Evolutionary conservation across 92 coral and sea anemone genomes (phyloP), one percentile per base, ranked within the genome.

Genomic region (Heliopora coerulea): DNA sequence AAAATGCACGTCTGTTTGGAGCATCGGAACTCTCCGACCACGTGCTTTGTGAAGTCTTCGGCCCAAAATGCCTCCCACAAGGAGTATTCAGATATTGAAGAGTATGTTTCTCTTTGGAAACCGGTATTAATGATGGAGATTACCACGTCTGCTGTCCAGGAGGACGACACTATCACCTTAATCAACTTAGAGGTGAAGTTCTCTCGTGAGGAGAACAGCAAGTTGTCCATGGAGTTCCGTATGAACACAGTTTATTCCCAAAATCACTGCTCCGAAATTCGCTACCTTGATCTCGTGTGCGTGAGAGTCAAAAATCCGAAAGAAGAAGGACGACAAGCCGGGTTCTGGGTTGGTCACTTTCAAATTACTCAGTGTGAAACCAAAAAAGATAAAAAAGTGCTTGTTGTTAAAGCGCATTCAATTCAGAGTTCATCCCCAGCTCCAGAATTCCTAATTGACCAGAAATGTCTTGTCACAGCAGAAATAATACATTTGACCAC

Each of bases 111-210:
- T 6, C 76, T 83, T 3, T 90, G 98, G 98, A 84, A 78, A 48
- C 96, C 97, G 37, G 91, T 87, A 7, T 88, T 93, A 50, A 88
- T 88, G 39, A 88, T 93, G 83, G 98, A 93, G 49, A 84, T 88
- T 14, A 91, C 95, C 13, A 84, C 79, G 62, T 87, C 67, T 24
- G 96, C 98, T 1, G 91, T 93, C 8, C 48, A 48, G 27, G 88
- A 85, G 23, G 79, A 88, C 60, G 89, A 93, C 33, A 89, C 84
- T 8, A 85, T 87, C 59, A 65, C 86, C 12, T 83, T 93, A 31
- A 56, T 64, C 10, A 65, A 86, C 59, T 79, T 86, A 20, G 79
- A 42, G 18, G 68, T 65, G 37, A 65, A 8, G 20, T 64, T 70
- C 20, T 35, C 49, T 31, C 77, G 77, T 17, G 63, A 54, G 14